Conservation (phyloP, 2,888 invertebrate genomes). For the Biston stratarius region DNA sequence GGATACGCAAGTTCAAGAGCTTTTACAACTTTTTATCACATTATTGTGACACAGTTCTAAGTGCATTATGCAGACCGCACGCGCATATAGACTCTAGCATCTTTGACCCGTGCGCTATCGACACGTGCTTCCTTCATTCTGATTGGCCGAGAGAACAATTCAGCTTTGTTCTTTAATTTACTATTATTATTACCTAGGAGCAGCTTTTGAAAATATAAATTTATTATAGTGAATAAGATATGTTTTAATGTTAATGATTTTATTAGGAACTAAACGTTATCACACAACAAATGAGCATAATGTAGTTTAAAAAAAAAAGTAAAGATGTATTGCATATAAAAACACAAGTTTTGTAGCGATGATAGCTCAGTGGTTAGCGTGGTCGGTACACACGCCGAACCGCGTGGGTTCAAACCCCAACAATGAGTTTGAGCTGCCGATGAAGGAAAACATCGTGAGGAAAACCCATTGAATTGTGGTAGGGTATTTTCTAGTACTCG, state of each 20-base stretch:
- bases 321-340: no score
- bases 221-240: slow-evolving; percentile 1
- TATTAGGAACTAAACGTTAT: background rate
- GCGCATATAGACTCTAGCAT: slow-evolving; percentile 65
- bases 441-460: no score
- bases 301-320: background rate
- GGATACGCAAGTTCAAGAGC: background rate
- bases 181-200: slow-evolving; percentile 21
- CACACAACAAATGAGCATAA: no score
- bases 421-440: no score
- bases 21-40: background rate
- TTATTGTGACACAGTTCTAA: slow-evolving; percentile 11
- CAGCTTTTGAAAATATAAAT: slow-evolving; percentile 12
- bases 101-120: slow-evolving; percentile 71
- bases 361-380: no score
- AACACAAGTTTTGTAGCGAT: no score
- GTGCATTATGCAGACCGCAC: slow-evolving; percentile 28
- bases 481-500: no score
- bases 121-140: slow-evolving; percentile 76
- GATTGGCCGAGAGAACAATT: slow-evolving; percentile 74
- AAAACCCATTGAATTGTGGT: no score
- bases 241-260: background rate
- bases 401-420: no score
- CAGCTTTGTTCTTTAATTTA: slow-evolving; percentile 16
- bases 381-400: no score